These are phyloP conservation scores for Helicoverpa assulta DNA, from an alignment of 2,888 invertebrate genomes.

Conservation along the genomic window DNA sequence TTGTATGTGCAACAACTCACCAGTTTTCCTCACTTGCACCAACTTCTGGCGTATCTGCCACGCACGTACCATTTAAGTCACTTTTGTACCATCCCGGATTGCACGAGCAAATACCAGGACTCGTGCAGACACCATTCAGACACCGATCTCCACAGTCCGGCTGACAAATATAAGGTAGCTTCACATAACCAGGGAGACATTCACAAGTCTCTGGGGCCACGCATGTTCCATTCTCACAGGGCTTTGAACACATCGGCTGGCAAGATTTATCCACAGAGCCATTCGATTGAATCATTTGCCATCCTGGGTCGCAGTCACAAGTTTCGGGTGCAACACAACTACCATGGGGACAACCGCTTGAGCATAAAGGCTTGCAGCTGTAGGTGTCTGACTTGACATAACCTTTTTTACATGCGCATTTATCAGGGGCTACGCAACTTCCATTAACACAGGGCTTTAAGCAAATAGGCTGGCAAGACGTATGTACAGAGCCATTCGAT, in stretches of 20 bases:
- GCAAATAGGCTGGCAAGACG: constrained; percentile 28
- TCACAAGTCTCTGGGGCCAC: constrained; percentile 39
- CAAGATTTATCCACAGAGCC: too few species aligned
- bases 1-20: constrained; percentile 15
- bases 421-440: constrained; percentile 19
- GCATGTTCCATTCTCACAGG: too few species aligned
- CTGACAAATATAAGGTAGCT: constrained; percentile 15
- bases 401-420: constrained; percentile 23
- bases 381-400: constrained; percentile 10
- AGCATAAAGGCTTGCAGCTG: constrained; percentile 51
- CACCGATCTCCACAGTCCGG: constrained; percentile 33
- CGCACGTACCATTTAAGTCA: constrained; percentile 10
- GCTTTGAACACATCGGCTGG: too few species aligned
- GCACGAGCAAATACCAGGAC: constrained; percentile 30
- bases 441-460: constrained; percentile 23
- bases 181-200: constrained; percentile 25
- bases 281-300: too few species aligned
- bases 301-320: constrained; percentile 10
- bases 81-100: constrained; percentile 33
- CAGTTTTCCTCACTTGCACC: constrained; percentile 8
- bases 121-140: constrained; percentile 22
- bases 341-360: constrained; percentile 47
- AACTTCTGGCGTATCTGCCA: neutral
- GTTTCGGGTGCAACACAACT: constrained; percentile 50
- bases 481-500: neutral